A percentile compares a stretch with the other conserved stretches of the same genome.
Conservation (phyloP, 2,113 vertebrate species). For the Cheirogaleus medius region DNA sequence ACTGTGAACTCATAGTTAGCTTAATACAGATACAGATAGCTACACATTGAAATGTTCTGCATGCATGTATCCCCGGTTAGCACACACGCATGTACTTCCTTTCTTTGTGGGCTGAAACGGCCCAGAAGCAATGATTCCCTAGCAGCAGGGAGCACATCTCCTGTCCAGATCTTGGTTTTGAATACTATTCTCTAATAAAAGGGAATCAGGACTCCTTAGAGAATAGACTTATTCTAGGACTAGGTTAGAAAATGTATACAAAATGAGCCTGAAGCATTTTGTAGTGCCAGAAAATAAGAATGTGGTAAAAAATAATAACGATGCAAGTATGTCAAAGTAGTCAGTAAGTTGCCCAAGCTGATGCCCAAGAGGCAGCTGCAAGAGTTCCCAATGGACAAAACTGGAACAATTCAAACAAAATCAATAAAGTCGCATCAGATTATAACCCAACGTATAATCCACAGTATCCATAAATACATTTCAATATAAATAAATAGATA, state of each 20-base stretch:
- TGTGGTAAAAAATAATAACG: background rate
- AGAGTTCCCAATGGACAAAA: background rate
- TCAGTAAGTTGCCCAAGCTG: background rate
- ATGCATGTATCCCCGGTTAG: background rate
- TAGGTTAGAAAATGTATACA: background rate
- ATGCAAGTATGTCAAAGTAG: background rate
- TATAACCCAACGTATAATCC: background rate
- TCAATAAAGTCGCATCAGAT: background rate
- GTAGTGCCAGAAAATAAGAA: background rate
- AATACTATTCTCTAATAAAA: background rate
- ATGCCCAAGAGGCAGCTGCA: background rate
- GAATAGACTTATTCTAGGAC: background rate
- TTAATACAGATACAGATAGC: background rate
- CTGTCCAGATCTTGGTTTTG: background rate
- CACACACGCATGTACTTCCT: background rate
- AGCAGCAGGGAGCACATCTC: background rate
- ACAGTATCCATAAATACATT: background rate
- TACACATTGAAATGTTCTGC: background rate
- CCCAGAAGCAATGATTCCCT: background rate
- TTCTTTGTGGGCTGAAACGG: background rate
- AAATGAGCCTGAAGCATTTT: background rate
- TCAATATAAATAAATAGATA: background rate
- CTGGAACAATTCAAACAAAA: background rate
- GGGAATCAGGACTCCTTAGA: background rate
- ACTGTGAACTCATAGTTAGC: background rate